Evolutionary conservation across 2,797 vertebrate species (phyloP).

Genomic region (Enteromius trimaculatus): DNA sequence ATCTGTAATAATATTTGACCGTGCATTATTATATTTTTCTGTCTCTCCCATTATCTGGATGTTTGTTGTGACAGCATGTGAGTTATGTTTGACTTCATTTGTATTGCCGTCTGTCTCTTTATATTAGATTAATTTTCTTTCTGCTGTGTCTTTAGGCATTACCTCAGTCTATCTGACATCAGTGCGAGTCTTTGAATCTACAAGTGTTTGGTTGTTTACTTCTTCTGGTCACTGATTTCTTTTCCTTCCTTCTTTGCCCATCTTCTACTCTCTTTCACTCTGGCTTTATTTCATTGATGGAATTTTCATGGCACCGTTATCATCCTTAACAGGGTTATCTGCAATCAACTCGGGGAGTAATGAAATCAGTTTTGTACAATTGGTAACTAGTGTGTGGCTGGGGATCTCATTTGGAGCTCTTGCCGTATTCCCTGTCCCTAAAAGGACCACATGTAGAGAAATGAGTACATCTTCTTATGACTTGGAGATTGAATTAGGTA

Average conservation of each 20-base stretch:
- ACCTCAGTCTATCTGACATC: constrained; percentile 53
- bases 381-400: constrained; percentile 51
- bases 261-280: constrained; percentile 18
- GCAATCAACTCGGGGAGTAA: constrained; percentile 63
- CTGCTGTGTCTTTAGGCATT: constrained; percentile 51
- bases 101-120: constrained; percentile 56
- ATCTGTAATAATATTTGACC: constrained; percentile 49
- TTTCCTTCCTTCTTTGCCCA: neutral
- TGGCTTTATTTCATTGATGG: constrained; percentile 55
- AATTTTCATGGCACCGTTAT: constrained; percentile 57
- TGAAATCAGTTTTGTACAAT: constrained; percentile 58
- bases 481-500: constrained; percentile 62
- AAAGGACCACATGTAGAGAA: constrained; percentile 46
- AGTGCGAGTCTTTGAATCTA: constrained; percentile 43
- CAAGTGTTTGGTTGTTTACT: constrained; percentile 47
- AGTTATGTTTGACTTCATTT: constrained; percentile 66
- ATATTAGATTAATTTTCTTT: constrained; percentile 58
- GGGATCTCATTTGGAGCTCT: constrained; percentile 53
- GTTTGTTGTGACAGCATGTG: constrained; percentile 49
- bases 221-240: neutral
- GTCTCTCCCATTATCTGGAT: constrained; percentile 37
- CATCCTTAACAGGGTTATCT: constrained; percentile 61
- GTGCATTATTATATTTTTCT: constrained; percentile 48
- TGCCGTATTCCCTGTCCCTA: constrained; percentile 34
- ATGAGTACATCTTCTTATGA: constrained; percentile 53